Evolutionary conservation across 2,888 invertebrate species (phyloP).

Genomic region (Metacarcinus magister): DNA sequence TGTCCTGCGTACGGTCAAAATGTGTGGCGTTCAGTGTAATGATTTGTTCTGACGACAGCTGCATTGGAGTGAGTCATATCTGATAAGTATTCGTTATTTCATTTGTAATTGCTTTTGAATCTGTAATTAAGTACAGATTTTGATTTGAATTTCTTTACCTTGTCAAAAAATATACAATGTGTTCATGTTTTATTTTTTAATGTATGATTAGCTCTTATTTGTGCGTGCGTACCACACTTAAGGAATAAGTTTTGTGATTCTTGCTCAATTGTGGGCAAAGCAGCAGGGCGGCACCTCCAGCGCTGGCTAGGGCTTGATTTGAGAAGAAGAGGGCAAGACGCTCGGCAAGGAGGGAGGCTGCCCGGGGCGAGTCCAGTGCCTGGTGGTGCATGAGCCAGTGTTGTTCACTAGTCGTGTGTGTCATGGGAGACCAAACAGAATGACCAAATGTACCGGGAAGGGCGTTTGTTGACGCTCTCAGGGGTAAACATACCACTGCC

Average conservation of each 20-base stretch:
- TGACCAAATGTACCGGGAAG: conserved; percentile 35
- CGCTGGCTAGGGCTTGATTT: not conserved
- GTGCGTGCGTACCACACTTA: not conserved
- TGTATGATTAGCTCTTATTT: not conserved
- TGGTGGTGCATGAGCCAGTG: not conserved
- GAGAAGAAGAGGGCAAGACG: not conserved
- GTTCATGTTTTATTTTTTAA: not conserved
- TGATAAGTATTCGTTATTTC: not conserved
- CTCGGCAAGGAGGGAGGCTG: not conserved
- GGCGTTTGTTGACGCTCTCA: conserved; percentile 31
- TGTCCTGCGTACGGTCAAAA: not conserved
- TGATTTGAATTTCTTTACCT: not conserved
- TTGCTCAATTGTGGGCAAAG: conserved; percentile 28
- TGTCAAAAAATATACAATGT: not conserved
- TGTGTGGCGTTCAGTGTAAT: not conserved
- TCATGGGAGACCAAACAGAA: not conserved
- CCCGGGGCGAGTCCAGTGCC: not conserved
- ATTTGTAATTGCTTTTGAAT: not conserved
- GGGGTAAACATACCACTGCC: conserved; percentile 37
- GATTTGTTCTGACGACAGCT: not conserved
- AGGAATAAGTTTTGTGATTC: conserved; percentile 11
- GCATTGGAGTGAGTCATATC: not conserved
- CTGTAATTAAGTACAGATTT: not conserved
- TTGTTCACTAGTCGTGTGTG: conserved; percentile 47
- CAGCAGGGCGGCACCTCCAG: not conserved